phyloP scores from a whole-genome alignment of 2,888 invertebrate species.

The Timema podura region DNA sequence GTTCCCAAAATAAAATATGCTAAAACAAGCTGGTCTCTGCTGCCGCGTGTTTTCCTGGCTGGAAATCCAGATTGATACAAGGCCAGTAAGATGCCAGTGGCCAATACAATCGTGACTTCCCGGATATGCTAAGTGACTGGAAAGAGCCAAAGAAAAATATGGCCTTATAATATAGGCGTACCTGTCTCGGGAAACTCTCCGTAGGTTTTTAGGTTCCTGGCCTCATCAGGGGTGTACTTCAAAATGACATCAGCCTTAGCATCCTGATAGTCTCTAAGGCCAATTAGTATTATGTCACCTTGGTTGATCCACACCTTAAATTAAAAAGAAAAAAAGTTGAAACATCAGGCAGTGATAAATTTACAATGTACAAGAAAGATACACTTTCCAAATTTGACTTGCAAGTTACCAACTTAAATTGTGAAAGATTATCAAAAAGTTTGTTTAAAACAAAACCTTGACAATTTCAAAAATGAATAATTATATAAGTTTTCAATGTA shows the following conservation, averaged over 20 bases:
- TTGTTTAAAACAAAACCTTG: too few relatives aligned
- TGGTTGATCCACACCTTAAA: slow-evolving; percentile 92
- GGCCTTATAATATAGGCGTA: slow-evolving; percentile 33
- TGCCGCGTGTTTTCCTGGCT: too few relatives aligned
- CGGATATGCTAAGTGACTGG: too few relatives aligned
- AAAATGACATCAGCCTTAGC: slow-evolving; percentile 98
- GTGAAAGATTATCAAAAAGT: too few relatives aligned
- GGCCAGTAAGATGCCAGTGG: too few relatives aligned
- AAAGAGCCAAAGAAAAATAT: too few relatives aligned
- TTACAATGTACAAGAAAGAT: background rate
- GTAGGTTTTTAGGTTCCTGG: slow-evolving; percentile 96
- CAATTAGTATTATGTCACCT: slow-evolving; percentile 97
- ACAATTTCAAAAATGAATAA: too few relatives aligned
- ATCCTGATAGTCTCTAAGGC: slow-evolving; percentile 95
- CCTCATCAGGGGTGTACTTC: slow-evolving; percentile 99
- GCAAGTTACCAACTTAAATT: background rate
- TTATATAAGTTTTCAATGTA: too few relatives aligned
- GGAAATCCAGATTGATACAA: too few relatives aligned
- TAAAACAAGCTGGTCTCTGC: too few relatives aligned
- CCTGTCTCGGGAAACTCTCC: slow-evolving; percentile 97
- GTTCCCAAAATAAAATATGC: too few relatives aligned
- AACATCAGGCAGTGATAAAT: background rate
- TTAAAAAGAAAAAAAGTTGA: slow-evolving; percentile 9
- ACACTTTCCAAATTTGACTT: background rate
- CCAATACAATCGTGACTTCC: too few relatives aligned